A percentile compares a stretch with the other conserved stretches of the same genome.
Conservation (phyloP, 1,140 invertebrate genomes). For the Ips nitidus region DNA sequence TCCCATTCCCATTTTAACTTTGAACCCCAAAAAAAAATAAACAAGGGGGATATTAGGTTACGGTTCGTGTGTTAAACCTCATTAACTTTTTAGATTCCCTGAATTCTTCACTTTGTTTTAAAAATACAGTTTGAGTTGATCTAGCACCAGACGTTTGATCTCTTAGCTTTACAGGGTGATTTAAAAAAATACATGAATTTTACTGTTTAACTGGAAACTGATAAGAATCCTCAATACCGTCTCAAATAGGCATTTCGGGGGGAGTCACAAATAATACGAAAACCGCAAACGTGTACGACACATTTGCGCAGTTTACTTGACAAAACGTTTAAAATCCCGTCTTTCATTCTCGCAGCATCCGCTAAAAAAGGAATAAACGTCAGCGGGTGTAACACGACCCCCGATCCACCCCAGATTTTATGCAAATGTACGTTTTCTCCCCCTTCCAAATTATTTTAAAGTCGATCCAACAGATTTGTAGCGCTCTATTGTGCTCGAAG, state of each 20-base stretch:
- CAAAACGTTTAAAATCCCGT: neutral
- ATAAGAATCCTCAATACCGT: neutral
- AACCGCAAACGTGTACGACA: too few relatives aligned
- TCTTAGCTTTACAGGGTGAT: neutral
- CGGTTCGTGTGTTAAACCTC: conserved; percentile 15
- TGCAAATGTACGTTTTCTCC: conserved; percentile 31
- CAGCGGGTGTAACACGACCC: neutral
- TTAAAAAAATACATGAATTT: neutral
- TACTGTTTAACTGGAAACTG: neutral
- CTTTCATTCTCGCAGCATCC: neutral
- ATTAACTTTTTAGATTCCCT: neutral
- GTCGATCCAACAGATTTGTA: conserved; percentile 27
- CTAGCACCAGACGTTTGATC: neutral
- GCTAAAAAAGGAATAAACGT: neutral
- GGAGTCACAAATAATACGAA: too few relatives aligned
- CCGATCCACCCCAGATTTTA: conserved; percentile 18
- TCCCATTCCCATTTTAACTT: conserved; percentile 10
- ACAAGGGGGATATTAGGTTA: conserved; percentile 9
- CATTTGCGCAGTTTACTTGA: too few relatives aligned
- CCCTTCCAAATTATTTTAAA: conserved; percentile 30
- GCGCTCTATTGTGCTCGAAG: conserved; percentile 30
- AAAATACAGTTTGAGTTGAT: neutral
- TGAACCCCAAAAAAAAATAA: conserved; percentile 5
- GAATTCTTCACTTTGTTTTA: conserved; percentile 3
- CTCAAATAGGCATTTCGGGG: too few relatives aligned